A percentile compares a stretch with the other conserved stretches of the same genome.
phyloP scores from a whole-genome alignment of 1,140 invertebrate species.

The Teleopsis dalmanni region DNA sequence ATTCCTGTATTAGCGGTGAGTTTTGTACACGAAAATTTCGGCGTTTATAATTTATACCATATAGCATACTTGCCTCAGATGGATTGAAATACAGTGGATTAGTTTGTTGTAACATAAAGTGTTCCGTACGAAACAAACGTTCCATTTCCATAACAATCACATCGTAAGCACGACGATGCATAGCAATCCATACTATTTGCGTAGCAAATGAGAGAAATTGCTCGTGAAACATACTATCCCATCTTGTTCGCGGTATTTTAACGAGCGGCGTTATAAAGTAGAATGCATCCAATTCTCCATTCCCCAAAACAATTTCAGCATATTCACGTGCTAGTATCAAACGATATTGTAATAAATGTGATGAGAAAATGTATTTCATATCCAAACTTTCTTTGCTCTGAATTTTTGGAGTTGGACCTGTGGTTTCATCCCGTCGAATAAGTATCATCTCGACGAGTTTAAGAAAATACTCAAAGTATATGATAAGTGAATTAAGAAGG shows the following conservation, averaged over 20 bases:
- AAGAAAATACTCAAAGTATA: conserved; percentile 39
- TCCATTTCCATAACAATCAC: conserved; percentile 37
- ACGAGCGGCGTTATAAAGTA: conserved; percentile 29
- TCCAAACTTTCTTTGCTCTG: conserved; percentile 31
- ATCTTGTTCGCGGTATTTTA: conserved; percentile 27
- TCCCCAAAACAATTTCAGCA: conserved; percentile 27
- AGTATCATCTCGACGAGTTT: conserved; percentile 34
- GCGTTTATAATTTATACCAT: conserved; percentile 26
- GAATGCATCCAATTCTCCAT: conserved; percentile 23
- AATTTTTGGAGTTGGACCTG: conserved; percentile 22
- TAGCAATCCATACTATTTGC: conserved; percentile 34
- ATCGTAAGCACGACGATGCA: conserved; percentile 29
- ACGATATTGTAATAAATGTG: conserved; percentile 29
- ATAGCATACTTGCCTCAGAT: conserved; percentile 25
- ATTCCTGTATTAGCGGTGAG: conserved; percentile 32
- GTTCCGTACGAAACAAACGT: conserved; percentile 35
- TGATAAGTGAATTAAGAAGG: conserved; percentile 31
- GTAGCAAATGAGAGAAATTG: conserved; percentile 28
- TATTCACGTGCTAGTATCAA: conserved; percentile 36
- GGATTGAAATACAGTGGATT: conserved; percentile 22
- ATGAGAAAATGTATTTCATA: conserved; percentile 30
- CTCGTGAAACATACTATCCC: conserved; percentile 31
- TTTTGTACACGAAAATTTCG: conserved; percentile 30
- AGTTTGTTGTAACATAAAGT: conserved; percentile 20
- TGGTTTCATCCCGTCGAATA: conserved; percentile 33